These are phyloP conservation scores for Urocyon cinereoargenteus DNA, from an alignment of 2,797 vertebrate genomes.

Conservation along the genomic window DNA sequence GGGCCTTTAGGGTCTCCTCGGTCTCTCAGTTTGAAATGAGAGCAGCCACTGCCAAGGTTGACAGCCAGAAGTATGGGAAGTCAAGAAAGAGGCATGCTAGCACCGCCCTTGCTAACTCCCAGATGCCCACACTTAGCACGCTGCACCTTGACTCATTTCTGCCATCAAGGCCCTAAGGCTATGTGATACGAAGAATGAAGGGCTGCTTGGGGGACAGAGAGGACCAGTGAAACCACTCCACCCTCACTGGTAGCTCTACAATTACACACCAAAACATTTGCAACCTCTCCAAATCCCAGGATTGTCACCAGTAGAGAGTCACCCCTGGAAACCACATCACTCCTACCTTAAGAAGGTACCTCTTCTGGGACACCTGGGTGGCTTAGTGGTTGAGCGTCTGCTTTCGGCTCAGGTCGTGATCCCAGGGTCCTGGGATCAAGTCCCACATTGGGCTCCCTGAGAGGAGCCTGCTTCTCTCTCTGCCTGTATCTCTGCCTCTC, in stretches of 20 bases:
- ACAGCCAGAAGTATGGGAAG: fast-evolving
- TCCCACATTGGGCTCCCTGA: too few species aligned
- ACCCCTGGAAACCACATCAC: not conserved
- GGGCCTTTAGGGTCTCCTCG: not conserved
- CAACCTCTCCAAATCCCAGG: not conserved
- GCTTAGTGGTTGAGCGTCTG: too few species aligned
- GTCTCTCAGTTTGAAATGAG: not conserved
- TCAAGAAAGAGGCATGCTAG: not conserved
- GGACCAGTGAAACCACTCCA: not conserved
- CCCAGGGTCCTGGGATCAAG: too few species aligned
- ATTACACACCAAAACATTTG: not conserved
- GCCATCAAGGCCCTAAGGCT: not conserved
- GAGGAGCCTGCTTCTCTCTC: too few species aligned
- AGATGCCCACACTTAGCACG: not conserved
- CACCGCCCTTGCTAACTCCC: not conserved
- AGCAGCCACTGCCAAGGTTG: not conserved
- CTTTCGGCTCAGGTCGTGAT: too few species aligned
- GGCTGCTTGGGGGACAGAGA: not conserved
- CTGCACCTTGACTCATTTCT: not conserved
- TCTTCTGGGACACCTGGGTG: not conserved
- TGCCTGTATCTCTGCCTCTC: too few species aligned
- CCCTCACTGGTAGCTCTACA: not conserved
- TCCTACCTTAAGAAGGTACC: not conserved
- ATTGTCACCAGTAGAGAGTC: not conserved
- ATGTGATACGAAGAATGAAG: not conserved